Percentiles rank a stretch among this genome's conserved stretches.
phyloP scores from a whole-genome alignment of 2,797 vertebrate species.

The Cossypha caffra region DNA sequence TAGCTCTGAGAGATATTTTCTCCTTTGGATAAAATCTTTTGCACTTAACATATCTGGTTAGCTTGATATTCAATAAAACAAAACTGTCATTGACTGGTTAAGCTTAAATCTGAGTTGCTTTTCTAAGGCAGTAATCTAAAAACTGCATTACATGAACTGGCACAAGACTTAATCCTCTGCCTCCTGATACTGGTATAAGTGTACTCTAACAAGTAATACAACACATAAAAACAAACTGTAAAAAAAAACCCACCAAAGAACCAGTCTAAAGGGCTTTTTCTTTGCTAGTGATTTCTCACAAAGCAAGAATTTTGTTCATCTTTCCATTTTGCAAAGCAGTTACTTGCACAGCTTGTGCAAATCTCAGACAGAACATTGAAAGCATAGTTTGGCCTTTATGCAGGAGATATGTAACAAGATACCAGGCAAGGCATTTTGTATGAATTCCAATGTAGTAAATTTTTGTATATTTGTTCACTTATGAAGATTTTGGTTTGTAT shows the following conservation, averaged over 20 bases:
- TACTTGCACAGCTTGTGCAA: not conserved
- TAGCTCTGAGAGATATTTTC: not conserved
- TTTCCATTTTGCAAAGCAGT: not conserved
- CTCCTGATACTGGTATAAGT: not conserved
- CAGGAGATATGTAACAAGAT: not conserved
- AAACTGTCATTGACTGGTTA: not conserved
- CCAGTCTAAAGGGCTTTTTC: not conserved
- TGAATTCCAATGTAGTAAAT: not conserved
- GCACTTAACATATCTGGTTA: not conserved
- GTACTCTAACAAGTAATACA: not conserved
- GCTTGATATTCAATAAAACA: not conserved
- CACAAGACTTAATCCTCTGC: not conserved
- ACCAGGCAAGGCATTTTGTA: not conserved
- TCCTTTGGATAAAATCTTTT: not conserved
- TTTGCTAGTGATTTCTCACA: not conserved
- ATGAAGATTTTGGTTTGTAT: constrained; percentile 14
- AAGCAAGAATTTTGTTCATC: not conserved
- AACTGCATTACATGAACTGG: not conserved
- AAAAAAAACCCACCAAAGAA: not conserved
- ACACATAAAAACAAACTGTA: not conserved
- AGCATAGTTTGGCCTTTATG: not conserved
- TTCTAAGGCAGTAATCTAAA: not conserved
- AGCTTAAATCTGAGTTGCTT: not conserved
- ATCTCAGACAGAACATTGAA: not conserved
- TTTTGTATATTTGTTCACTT: not conserved